Percentiles rank a stretch among this genome's conserved stretches.
Evolutionary conservation across 2,113 vertebrate species (phyloP).

Genomic region (Trematomus loennbergii): DNA sequence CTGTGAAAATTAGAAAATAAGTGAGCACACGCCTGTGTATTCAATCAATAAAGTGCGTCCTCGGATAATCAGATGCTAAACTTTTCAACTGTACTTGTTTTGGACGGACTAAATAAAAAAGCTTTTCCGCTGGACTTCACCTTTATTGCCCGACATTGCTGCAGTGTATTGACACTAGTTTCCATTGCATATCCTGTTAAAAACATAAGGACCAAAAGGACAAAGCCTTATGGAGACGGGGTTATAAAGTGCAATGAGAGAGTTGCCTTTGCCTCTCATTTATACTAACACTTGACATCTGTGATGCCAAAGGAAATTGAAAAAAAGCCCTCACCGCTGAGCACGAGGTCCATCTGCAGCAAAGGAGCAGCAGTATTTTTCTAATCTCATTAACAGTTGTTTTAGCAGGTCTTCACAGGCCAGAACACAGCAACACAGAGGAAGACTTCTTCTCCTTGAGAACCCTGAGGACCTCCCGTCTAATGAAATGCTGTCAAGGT

Average conservation of each 20-base stretch:
- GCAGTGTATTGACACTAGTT: neutral
- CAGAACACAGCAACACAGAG: conserved; percentile 29
- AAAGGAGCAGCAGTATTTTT: conserved; percentile 39
- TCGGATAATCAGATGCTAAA: neutral
- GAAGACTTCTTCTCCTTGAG: conserved; percentile 62
- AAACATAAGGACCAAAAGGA: neutral
- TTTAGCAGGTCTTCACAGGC: conserved; percentile 52
- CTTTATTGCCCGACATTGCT: neutral
- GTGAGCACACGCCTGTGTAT: neutral
- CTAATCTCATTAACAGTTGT: conserved; percentile 66
- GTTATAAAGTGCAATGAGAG: neutral
- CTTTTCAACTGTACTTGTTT: neutral
- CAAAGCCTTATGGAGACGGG: neutral
- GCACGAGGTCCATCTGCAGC: conserved; percentile 15
- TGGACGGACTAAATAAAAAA: neutral
- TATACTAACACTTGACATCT: neutral
- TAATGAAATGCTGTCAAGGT: conserved; percentile 80
- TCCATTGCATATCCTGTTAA: neutral
- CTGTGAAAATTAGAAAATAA: neutral
- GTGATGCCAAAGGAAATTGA: neutral
- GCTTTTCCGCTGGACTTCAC: conserved; percentile 2
- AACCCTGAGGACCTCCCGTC: conserved; percentile 71
- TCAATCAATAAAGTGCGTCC: neutral
- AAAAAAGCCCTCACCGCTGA: conserved; percentile 3
- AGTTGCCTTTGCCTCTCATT: neutral